A percentile compares a stretch with the other conserved stretches of the same genome.
phyloP scores from a whole-genome alignment of 2,888 invertebrate genomes.

The Tetheella fluctuosa region DNA sequence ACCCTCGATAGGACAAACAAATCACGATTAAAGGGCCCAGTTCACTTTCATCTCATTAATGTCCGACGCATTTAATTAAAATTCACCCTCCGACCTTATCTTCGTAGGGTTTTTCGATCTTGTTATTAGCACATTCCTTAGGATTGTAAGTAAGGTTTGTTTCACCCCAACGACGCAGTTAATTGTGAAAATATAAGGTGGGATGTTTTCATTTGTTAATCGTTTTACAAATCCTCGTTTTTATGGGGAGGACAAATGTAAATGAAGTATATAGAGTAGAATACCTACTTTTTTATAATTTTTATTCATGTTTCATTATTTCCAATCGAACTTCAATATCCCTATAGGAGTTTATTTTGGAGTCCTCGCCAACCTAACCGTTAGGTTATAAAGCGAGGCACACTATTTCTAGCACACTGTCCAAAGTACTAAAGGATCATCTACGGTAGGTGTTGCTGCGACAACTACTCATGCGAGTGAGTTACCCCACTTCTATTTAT shows the following conservation, averaged over 20 bases:
- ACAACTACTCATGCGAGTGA: too few species aligned
- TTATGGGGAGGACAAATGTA: not conserved
- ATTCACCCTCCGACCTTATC: conserved; percentile 76
- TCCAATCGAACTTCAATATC: too few species aligned
- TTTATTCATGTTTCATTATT: too few species aligned
- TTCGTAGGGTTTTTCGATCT: conserved; percentile 69
- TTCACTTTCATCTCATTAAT: conserved; percentile 81
- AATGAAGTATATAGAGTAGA: not conserved
- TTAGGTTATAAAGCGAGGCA: too few species aligned
- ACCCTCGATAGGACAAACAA: conserved; percentile 71
- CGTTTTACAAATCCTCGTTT: conserved; percentile 23
- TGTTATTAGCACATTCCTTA: conserved; percentile 76
- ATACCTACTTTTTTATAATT: too few species aligned
- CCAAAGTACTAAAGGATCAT: too few species aligned
- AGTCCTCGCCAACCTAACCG: too few species aligned
- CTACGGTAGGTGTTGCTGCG: too few species aligned
- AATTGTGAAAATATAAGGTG: conserved; percentile 43
- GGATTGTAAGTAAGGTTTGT: conserved; percentile 22
- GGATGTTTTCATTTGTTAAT: conserved; percentile 40
- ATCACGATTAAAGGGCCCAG: conserved; percentile 75
- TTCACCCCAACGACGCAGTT: conserved; percentile 38
- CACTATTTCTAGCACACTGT: too few species aligned
- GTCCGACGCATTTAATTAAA: conserved; percentile 81
- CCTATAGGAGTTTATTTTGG: too few species aligned
- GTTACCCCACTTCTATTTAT: too few species aligned